A percentile compares a stretch with the other conserved stretches of the same genome.
phyloP scores from a whole-genome alignment of 2,888 invertebrate genomes.

The Patella depressa region DNA sequence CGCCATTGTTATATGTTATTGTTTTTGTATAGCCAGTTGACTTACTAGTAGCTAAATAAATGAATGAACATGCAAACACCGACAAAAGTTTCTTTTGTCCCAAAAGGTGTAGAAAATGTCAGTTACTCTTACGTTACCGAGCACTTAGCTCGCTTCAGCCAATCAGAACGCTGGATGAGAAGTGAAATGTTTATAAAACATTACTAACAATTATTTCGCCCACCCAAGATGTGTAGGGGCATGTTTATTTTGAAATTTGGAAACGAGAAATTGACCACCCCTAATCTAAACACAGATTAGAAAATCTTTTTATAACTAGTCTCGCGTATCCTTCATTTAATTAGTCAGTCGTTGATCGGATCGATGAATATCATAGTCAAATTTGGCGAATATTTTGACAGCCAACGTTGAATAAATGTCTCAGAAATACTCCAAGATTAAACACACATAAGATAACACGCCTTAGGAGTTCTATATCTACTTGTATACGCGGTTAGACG shows the following conservation, averaged over 20 bases:
- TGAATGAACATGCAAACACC: conserved; percentile 42
- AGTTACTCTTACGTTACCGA: conserved; percentile 31
- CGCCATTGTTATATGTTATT: conserved; percentile 48
- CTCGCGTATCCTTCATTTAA: conserved; percentile 44
- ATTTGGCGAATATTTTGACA: conserved; percentile 40
- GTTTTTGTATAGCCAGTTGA: conserved; percentile 50
- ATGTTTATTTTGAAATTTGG: conserved; percentile 62
- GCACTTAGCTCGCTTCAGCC: conserved; percentile 33
- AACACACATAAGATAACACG: conserved; percentile 4
- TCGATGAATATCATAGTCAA: conserved; percentile 38
- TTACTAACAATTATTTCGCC: conserved; percentile 51
- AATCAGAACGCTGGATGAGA: conserved; percentile 35
- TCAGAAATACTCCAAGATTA: neutral
- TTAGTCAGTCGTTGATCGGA: conserved; percentile 35
- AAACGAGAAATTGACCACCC: conserved; percentile 62
- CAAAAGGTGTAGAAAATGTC: conserved; percentile 32
- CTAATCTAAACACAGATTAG: conserved; percentile 56
- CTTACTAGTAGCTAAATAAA: conserved; percentile 59
- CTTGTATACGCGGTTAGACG: no score
- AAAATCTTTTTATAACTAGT: conserved; percentile 35
- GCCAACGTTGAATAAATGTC: conserved; percentile 26
- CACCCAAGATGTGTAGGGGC: conserved; percentile 48
- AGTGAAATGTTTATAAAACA: conserved; percentile 51
- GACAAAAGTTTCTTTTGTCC: conserved; percentile 43
- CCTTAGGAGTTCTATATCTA: neutral